Conservation (phyloP, 2,888 invertebrate species). For the Drosophila quinaria region DNA sequence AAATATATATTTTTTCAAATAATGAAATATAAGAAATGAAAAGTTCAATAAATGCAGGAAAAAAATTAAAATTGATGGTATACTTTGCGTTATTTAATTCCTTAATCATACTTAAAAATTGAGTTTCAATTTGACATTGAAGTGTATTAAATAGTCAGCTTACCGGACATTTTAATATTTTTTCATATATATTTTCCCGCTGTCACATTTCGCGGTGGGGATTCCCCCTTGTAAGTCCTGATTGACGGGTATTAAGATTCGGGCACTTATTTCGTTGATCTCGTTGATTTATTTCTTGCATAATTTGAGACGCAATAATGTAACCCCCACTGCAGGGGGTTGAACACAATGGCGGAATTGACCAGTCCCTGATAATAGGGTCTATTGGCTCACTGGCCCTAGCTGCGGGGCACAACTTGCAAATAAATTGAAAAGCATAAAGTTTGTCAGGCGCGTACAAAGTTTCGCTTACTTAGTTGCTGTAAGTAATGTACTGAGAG, state of each 20-base stretch:
- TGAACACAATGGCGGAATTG: constrained; percentile 40
- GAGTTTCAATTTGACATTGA: neutral
- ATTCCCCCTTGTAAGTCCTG: constrained; percentile 47
- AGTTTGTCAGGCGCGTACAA: constrained; percentile 64
- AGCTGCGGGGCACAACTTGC: constrained; percentile 42
- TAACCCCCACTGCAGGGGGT: constrained; percentile 9
- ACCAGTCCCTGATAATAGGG: constrained; percentile 1
- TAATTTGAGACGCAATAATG: constrained; percentile 60
- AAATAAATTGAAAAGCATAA: constrained; percentile 76
- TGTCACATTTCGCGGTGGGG: constrained; percentile 33
- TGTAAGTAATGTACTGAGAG: constrained; percentile 55
- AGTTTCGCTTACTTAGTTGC: constrained; percentile 49
- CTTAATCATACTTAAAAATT: too few species aligned
- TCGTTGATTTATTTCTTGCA: constrained; percentile 75
- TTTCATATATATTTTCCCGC: constrained; percentile 8
- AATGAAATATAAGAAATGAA: too few species aligned
- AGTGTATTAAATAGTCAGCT: constrained; percentile 5
- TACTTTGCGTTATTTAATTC: too few species aligned
- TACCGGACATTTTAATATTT: neutral
- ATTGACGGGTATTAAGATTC: constrained; percentile 57
- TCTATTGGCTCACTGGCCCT: constrained; percentile 7
- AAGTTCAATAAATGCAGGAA: too few species aligned
- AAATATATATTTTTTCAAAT: too few species aligned
- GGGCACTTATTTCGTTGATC: constrained; percentile 62
- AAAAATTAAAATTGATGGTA: too few species aligned